Percentiles rank a stretch among this genome's conserved stretches.
phyloP scores from a whole-genome alignment of 1,140 invertebrate species.

The Drosophila pseudoobscura region DNA sequence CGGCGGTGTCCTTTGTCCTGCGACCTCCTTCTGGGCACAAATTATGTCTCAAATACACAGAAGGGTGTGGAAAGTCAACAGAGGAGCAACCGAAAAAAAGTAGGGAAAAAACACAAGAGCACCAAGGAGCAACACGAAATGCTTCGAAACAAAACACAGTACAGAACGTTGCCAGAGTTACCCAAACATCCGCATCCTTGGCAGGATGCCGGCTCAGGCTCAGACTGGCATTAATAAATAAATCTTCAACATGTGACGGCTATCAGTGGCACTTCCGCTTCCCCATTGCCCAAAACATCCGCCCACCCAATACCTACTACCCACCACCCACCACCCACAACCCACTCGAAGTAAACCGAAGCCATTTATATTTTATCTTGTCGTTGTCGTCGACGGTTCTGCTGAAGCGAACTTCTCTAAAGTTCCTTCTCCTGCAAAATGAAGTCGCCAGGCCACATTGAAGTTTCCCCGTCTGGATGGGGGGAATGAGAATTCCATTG shows the following conservation, averaged over 20 bases:
- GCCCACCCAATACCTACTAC: not conserved
- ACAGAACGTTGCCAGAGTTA: constrained; percentile 26
- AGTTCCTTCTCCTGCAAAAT: constrained; percentile 66
- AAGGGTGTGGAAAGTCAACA: constrained; percentile 77
- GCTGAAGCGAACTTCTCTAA: constrained; percentile 62
- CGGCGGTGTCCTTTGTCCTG: constrained; percentile 37
- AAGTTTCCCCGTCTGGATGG: constrained; percentile 30
- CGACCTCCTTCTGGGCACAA: constrained; percentile 50
- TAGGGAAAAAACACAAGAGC: not conserved
- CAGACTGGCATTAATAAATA: constrained; percentile 75
- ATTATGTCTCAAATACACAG: constrained; percentile 67
- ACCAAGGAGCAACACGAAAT: constrained; percentile 19
- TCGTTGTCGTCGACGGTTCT: constrained; percentile 53
- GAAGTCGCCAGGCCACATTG: constrained; percentile 56
- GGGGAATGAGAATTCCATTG: constrained; percentile 21
- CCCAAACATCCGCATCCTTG: constrained; percentile 24
- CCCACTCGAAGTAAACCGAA: constrained; percentile 53
- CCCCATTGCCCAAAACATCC: constrained; percentile 20
- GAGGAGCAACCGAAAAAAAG: constrained; percentile 33
- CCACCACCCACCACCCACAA: not conserved
- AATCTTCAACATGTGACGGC: constrained; percentile 79
- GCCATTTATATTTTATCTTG: constrained; percentile 80
- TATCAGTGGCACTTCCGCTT: constrained; percentile 74
- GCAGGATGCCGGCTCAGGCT: constrained; percentile 57
- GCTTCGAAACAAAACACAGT: constrained; percentile 63